Evolutionary conservation across 2,888 invertebrate genomes (phyloP), one percentile per base, ranked within the genome.

Genomic region (Drosophila meridiana): DNA sequence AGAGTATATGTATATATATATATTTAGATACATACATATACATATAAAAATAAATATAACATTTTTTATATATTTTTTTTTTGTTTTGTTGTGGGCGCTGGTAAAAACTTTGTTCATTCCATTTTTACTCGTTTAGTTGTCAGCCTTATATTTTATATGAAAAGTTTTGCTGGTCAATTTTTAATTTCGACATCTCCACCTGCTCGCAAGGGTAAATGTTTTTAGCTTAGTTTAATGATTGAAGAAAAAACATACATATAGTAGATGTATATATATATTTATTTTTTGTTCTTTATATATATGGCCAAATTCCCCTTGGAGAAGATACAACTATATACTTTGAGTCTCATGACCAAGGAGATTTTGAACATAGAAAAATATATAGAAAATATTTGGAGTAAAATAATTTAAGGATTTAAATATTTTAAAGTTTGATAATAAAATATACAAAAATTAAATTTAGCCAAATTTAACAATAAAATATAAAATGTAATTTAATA

Each of bases 131-230:
- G 20, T 28, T 20, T 56, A 42, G 59, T 47, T 71, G 32, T 34
- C 45, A 26, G 53, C 30, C 38, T 40, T 65, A 45, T 58, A 59
- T 71, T 82, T 73, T 69, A 83, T 83, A 69, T 58, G 60, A 69
- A 86, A 86, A 86, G 62, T 83, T 86, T 76, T 71, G 66, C 64
- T 73, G 76, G 74, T 70, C 69, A 74, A 78, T 72, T 78, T 72
- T 74, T 59, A 71, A 65, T 83, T 79, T 73, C 55, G 42, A 42
- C 43, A 34, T 30, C 28, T 58, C n/a, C 32, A 48, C 50, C n/a
- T 45, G 36, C 30, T 52, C 42, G 20, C 28, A 36, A 11, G 32
- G 5, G 13, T n/a, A 30, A 73, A 64, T 63, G 34, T 68, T 68
- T 52, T 28, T 11, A 40, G 34, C 62, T 57, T 57, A 14, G 30